Evolutionary conservation across 2,113 vertebrate genomes (phyloP), one percentile per base, ranked within the genome.

Genomic region (Onychorhynchus coronatus): DNA sequence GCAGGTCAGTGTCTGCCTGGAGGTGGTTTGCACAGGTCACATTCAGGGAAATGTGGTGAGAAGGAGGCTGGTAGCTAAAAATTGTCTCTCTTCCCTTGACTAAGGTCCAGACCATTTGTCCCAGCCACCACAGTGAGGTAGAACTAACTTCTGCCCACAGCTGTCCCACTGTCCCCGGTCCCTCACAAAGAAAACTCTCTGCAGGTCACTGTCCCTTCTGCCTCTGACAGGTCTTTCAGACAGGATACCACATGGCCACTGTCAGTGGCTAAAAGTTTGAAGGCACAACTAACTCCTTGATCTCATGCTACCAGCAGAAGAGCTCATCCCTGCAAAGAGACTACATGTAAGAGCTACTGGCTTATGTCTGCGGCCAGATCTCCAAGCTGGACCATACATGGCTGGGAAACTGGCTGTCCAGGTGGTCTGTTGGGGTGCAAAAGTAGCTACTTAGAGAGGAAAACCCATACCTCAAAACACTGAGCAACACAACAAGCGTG

Each of bases 211-310:
- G 28, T 68, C 31, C 31, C 24, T 89, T 76, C 46, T 72, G 30
- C 28, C 6, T 5, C 11, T 80, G 33, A 49, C 12, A 20, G 7
- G 4, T 76, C 8, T 71, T 85, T 80, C 65, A 91, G 22, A 17
- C 10, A 66, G 23, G 21, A 42, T 20, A 33, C 11, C 21, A 20
- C 8, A 11, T 4, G 14, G 22, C 28, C 0, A 0, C 12, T 81
- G 35, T 25, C 47, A 67, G 70, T 5, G 12, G 5, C 16, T 55
- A 33, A 11, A 55, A 35, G 27, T 66, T 12, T 47, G 52, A 61
- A 74, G 35, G 33, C 33, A 72, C 2, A 28, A 15, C 5, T 63
- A n/a, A n/a, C n/a, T n/a, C 23, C 15, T 13, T 63, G 44, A n/a
- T 14, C 30, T 31, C 3, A 10, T 42, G 8, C 23, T 63, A 17